Percentiles rank a stretch among this genome's conserved stretches.
Evolutionary conservation across 1,140 invertebrate genomes (phyloP).

Genomic region (Pseudomyrmex cubaensis): DNA sequence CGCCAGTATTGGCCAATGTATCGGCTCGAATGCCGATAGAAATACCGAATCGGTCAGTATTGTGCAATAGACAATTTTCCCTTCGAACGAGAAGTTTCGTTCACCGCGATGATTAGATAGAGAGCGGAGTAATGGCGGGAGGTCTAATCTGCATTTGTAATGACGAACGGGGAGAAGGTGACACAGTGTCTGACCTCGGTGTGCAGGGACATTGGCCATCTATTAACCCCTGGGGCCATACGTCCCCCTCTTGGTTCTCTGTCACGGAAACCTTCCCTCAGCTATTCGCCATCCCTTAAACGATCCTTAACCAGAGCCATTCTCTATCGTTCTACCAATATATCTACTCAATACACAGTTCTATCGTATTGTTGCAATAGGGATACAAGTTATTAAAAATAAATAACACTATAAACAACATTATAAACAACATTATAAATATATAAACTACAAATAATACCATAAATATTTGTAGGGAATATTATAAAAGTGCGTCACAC

Average conservation of each 20-base stretch:
- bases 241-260: conserved; percentile 61
- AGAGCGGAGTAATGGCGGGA: conserved; percentile 70
- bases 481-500: no score
- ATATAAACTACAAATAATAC: background rate
- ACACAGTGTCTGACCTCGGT: conserved; percentile 79
- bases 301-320: conserved; percentile 34
- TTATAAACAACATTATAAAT: background rate
- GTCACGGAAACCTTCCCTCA: conserved; percentile 53
- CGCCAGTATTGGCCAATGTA: conserved; percentile 2
- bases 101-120: conserved; percentile 75
- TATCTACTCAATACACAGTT: conserved; percentile 11
- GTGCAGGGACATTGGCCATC: conserved; percentile 78
- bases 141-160: conserved; percentile 81
- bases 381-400: background rate
- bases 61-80: conserved; percentile 68
- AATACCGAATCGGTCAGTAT: conserved; percentile 20
- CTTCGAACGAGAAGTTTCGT: conserved; percentile 70
- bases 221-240: conserved; percentile 79
- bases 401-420: background rate
- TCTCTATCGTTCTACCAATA: background rate
- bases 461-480: no score
- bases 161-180: conserved; percentile 80
- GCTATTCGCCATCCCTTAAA: conserved; percentile 39
- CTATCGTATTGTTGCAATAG: background rate
- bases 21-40: conserved; percentile 9